Evolutionary conservation across 2,113 vertebrate genomes (phyloP).

Genomic region (Ammodramus savannarum): DNA sequence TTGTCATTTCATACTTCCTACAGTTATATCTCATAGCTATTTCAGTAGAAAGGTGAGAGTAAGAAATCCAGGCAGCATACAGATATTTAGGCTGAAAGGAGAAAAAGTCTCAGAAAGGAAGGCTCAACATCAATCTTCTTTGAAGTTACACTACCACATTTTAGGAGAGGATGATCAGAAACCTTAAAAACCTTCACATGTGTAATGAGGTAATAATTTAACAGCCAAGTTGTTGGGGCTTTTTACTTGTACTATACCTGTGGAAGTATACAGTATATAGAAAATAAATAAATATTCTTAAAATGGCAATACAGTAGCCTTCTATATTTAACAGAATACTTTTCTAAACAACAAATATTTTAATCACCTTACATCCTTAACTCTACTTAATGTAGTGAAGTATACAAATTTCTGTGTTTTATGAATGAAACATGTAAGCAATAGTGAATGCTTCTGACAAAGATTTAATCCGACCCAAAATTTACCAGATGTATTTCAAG

Average conservation of each 20-base stretch:
- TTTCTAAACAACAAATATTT: not conserved
- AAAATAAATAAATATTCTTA: not conserved
- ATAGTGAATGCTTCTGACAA: not conserved
- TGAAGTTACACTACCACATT: not conserved
- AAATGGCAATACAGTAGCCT: not conserved
- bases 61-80: not conserved
- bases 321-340: not conserved
- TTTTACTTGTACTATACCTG: fast-evolving
- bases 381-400: not conserved
- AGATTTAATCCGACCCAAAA: not conserved
- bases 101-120: not conserved
- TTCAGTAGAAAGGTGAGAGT: not conserved
- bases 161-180: not conserved
- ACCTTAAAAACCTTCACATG: not conserved
- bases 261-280: not conserved
- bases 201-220: not conserved
- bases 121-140: not conserved
- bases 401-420: not conserved
- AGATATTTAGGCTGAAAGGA: not conserved
- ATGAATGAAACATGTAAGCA: not conserved
- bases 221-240: not conserved
- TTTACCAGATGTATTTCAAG: not conserved
- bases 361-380: not conserved
- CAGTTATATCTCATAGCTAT: not conserved
- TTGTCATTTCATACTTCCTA: not conserved